Evolutionary conservation across 2,797 vertebrate genomes (phyloP).

Genomic region (Echeneis naucrates): DNA sequence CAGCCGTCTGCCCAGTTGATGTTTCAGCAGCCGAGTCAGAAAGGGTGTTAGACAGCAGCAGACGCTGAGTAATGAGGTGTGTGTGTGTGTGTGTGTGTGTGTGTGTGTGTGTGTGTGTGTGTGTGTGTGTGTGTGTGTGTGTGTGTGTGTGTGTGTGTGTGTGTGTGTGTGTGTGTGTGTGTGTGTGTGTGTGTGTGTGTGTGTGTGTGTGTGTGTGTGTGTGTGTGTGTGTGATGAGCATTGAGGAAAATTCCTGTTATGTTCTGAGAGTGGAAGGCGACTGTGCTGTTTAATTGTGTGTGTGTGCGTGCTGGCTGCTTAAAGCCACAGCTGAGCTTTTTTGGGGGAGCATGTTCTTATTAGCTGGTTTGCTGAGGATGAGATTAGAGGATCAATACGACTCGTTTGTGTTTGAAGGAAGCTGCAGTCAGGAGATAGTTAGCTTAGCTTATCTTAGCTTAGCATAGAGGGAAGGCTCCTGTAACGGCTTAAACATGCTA

Average conservation of each 20-base stretch:
- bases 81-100: slow-evolving; percentile 6
- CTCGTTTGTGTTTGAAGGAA: neutral
- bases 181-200: neutral
- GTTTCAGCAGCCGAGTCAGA: slow-evolving; percentile 37
- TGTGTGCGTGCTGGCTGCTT: neutral
- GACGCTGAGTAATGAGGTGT: slow-evolving; percentile 45
- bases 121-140: no score
- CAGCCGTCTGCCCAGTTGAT: slow-evolving; percentile 30
- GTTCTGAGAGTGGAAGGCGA: neutral
- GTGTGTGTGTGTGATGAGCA: no score
- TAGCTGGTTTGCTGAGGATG: neutral
- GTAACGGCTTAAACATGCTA: no score
- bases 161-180: slow-evolving; percentile 26
- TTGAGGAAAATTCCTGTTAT: neutral
- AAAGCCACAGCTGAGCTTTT: neutral
- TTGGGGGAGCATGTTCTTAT: neutral
- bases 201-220: no score
- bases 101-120: slow-evolving; percentile 21
- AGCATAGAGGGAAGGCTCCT: neutral
- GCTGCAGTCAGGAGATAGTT: neutral
- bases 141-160: no score
- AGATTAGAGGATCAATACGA: neutral
- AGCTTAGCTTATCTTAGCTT: neutral
- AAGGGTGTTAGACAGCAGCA: slow-evolving; percentile 51
- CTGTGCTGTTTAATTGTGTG: neutral